A percentile compares a stretch with the other conserved stretches of the same genome.
phyloP scores from a whole-genome alignment of 2,797 vertebrate species.

The Gephyroberyx darwinii region DNA sequence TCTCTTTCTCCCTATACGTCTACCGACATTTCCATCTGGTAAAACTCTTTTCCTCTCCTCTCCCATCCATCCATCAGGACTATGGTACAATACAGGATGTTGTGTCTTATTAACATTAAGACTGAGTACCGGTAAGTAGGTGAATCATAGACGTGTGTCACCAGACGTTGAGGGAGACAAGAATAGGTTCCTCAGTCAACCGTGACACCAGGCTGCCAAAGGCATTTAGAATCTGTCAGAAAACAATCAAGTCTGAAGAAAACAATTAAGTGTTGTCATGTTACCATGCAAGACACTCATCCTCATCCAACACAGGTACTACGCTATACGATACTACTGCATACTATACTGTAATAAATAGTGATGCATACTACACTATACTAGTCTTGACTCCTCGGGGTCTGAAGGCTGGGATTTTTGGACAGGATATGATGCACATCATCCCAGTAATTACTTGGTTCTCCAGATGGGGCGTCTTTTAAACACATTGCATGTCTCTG shows the following conservation, averaged over 20 bases:
- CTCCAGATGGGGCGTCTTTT: slow-evolving; percentile 70
- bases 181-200: not conserved
- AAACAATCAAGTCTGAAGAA: slow-evolving; percentile 16
- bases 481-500: slow-evolving; percentile 61
- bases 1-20: not conserved
- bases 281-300: not conserved
- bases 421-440: slow-evolving; percentile 23
- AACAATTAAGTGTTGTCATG: slow-evolving; percentile 8
- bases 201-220: not conserved
- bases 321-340: not conserved
- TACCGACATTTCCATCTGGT: not conserved
- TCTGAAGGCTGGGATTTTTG: slow-evolving; percentile 18
- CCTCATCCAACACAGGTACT: not conserved
- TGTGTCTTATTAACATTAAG: slow-evolving; percentile 45
- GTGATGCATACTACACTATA: not conserved
- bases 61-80: slow-evolving; percentile 21
- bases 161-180: slow-evolving; percentile 1
- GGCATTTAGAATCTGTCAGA: not conserved
- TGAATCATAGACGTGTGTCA: slow-evolving; percentile 25
- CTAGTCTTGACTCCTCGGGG: slow-evolving; percentile 1
- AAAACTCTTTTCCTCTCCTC: not conserved
- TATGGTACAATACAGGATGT: not conserved
- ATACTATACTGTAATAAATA: not conserved
- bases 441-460: slow-evolving; percentile 35
- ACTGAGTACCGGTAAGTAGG: slow-evolving; percentile 19